Conservation (phyloP, 2,797 vertebrate genomes). For the Phalanger gymnotis region DNA sequence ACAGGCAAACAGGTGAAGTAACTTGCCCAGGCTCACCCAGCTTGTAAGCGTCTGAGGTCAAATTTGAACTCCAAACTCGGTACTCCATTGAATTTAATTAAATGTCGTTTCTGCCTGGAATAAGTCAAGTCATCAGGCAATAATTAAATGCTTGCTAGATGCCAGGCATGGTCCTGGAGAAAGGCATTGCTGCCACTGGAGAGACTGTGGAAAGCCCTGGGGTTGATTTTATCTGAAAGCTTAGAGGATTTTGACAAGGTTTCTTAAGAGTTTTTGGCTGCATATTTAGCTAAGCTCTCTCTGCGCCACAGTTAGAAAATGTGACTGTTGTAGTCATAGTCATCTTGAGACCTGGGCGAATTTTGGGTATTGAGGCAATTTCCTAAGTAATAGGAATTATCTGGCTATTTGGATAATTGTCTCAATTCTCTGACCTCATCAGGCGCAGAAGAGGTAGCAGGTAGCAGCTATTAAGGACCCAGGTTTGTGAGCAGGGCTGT, state of each 20-base stretch:
- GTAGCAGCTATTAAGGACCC: background rate
- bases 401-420: background rate
- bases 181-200: background rate
- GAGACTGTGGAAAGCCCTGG: background rate
- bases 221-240: background rate
- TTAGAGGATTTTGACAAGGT: background rate
- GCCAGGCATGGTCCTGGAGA: background rate
- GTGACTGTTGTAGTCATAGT: background rate
- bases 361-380: background rate
- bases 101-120: background rate
- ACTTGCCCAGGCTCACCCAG: background rate
- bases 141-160: background rate
- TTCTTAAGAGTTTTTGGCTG: background rate
- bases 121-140: background rate
- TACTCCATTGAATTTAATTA: background rate
- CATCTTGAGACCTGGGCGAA: background rate
- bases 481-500: background rate
- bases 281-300: background rate
- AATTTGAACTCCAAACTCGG: background rate
- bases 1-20: background rate
- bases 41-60: background rate
- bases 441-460: background rate
- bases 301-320: background rate
- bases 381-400: background rate
- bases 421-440: background rate